Percentiles rank a stretch among this genome's conserved stretches.
Conservation (phyloP, 1,140 invertebrate species). For the Drosophila sp. region DNA sequence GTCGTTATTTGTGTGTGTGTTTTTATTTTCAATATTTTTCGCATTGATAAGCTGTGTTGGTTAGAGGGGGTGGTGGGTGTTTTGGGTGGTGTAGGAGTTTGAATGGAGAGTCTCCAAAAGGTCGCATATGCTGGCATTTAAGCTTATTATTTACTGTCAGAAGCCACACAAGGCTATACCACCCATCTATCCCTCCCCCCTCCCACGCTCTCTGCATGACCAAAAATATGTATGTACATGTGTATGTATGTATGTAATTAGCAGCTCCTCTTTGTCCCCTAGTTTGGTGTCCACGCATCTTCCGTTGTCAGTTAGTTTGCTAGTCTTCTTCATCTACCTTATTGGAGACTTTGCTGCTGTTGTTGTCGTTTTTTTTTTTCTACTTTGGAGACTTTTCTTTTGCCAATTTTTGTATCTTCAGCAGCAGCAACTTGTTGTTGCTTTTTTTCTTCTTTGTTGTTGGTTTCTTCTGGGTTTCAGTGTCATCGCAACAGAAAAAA, state of each 20-base stretch:
- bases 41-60: constrained; percentile 63
- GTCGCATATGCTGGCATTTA: constrained; percentile 64
- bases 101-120: constrained; percentile 54
- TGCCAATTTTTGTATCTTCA: constrained; percentile 71
- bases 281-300: constrained; percentile 27
- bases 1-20: constrained; percentile 33
- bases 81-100: constrained; percentile 14
- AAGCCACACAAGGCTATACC: constrained; percentile 53
- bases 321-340: constrained; percentile 45
- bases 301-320: constrained; percentile 36
- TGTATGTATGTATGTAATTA: constrained; percentile 43
- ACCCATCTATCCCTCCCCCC: neutral
- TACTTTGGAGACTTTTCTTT: constrained; percentile 42
- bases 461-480: constrained; percentile 61
- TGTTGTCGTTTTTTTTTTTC: neutral
- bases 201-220: neutral
- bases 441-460: constrained; percentile 54
- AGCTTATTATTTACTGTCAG: constrained; percentile 52
- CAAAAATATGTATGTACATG: constrained; percentile 23
- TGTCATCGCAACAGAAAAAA: constrained; percentile 28
- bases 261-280: constrained; percentile 17
- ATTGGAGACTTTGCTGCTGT: constrained; percentile 55
- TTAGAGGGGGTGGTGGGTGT: neutral
- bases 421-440: constrained; percentile 74
- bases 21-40: constrained; percentile 61